Evolutionary conservation across 2,113 vertebrate genomes (phyloP).

Genomic region (Lamprotornis superbus): DNA sequence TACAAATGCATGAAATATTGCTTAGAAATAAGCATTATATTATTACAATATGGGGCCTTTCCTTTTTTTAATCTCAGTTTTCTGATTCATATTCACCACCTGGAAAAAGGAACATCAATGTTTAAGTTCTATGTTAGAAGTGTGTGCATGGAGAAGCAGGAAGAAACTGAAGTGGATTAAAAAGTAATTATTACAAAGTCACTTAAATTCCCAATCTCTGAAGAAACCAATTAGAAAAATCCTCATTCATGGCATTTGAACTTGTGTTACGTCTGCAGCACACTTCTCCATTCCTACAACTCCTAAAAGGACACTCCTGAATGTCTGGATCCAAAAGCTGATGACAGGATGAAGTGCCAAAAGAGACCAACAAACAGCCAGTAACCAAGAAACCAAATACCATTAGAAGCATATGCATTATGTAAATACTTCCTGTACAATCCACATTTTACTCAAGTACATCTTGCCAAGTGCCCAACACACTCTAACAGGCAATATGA

Average conservation of each 20-base stretch:
- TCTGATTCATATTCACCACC: not conserved
- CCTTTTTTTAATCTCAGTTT: not conserved
- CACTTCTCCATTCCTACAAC: not conserved
- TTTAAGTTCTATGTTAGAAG: not conserved
- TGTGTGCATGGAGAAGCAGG: fast-evolving
- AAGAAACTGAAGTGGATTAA: not conserved
- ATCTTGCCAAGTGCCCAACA: not conserved
- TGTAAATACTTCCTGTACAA: not conserved
- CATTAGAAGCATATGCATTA: not conserved
- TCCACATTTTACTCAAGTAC: not conserved
- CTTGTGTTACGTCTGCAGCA: not conserved
- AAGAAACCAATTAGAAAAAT: not conserved
- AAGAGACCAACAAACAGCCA: not conserved
- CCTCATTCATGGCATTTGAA: not conserved
- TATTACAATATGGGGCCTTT: fast-evolving
- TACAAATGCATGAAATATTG: not conserved
- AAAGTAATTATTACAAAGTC: not conserved
- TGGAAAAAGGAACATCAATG: not conserved
- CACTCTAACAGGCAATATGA: not conserved
- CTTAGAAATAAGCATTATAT: not conserved
- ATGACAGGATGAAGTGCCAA: not conserved
- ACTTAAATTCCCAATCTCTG: not conserved
- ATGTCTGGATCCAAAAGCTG: not conserved
- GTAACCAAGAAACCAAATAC: not conserved
- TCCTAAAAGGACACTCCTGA: not conserved